phyloP scores from a whole-genome alignment of 2,113 vertebrate genomes.

The Diglossa brunneiventris region DNA sequence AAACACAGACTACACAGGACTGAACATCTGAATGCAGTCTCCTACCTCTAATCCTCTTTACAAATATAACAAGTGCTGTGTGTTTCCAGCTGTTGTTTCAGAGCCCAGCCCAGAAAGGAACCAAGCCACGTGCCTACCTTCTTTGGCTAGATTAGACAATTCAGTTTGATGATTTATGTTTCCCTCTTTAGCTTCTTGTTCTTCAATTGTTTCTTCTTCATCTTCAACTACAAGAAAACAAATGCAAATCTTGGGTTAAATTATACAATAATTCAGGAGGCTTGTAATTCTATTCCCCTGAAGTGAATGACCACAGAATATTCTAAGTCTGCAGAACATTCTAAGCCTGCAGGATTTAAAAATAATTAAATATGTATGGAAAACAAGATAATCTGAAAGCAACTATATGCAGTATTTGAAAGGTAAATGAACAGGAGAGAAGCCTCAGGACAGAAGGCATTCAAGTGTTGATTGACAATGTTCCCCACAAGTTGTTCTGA shows the following conservation, averaged over 20 bases:
- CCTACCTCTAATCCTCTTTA: neutral
- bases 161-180: conserved; percentile 84
- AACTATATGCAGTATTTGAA: neutral
- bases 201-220: conserved; percentile 89
- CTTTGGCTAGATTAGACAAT: conserved; percentile 74
- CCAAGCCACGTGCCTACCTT: conserved; percentile 50
- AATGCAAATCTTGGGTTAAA: neutral
- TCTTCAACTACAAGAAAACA: conserved; percentile 74
- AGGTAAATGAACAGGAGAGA: neutral
- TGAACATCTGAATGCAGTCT: neutral
- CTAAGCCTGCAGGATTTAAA: neutral
- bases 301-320: neutral
- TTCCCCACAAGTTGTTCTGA: neutral
- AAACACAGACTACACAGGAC: neutral
- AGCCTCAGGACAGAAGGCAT: neutral
- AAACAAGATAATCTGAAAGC: neutral
- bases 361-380: neutral
- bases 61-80: neutral
- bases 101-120: neutral
- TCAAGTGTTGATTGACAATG: neutral
- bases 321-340: neutral
- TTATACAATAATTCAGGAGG: neutral
- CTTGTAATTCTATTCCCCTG: neutral
- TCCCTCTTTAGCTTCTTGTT: conserved; percentile 85
- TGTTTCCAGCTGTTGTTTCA: neutral